Base-by-base conservation (phyloP, 2,888 invertebrate genomes). In the Agrenia bidenticulata region DNA sequence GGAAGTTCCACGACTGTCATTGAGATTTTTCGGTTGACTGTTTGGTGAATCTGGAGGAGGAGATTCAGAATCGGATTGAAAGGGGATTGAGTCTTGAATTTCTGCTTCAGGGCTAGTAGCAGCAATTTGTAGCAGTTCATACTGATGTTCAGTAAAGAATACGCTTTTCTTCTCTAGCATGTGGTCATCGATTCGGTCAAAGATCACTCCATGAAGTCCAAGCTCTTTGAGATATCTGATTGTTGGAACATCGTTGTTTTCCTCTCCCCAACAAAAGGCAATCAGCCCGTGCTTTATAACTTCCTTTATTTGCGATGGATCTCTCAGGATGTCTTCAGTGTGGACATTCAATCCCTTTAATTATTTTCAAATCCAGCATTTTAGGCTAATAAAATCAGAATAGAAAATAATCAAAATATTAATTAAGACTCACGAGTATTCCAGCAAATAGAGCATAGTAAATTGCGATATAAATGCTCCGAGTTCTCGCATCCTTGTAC, bases 201-300 rank as follows among this genome's bases (percentile, higher is more conserved):
- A 97, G 78, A 98, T 97, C 63, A 99, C 90, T 51, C 94, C 98
- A 79, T 99, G 94, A 39, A 98, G 85, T 1, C 95, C 95, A 77
- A 94, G 84, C 70, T 88, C 85, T 80, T 95, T 95, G 37, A 98
- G 85, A 78, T 88, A 87, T 77, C 88, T 87, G 62, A 96, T 92
- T 1, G 89, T 92, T 49, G 87, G 87, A 72, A 88, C 88, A 80
- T 92, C 89, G 77, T 95, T 94, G 79, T 94, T 93, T 77, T 95
- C 94, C 77, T 96, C 95, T 26, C 98, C 98, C 97, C 97, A 98
- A 78, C 94, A 94, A 81, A 98, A 98, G 70, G 95, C 87, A 4
- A 95, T 88, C 61, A 97, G 84, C 13, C 91, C 90, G 17, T 88
- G 86, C 76, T 89, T 86, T 75, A 88, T 89, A 1, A 90, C 92